A percentile compares a stretch with the other conserved stretches of the same genome.
Evolutionary conservation across 2,113 vertebrate genomes (phyloP).

Genomic region (Vulpes ferrilata): DNA sequence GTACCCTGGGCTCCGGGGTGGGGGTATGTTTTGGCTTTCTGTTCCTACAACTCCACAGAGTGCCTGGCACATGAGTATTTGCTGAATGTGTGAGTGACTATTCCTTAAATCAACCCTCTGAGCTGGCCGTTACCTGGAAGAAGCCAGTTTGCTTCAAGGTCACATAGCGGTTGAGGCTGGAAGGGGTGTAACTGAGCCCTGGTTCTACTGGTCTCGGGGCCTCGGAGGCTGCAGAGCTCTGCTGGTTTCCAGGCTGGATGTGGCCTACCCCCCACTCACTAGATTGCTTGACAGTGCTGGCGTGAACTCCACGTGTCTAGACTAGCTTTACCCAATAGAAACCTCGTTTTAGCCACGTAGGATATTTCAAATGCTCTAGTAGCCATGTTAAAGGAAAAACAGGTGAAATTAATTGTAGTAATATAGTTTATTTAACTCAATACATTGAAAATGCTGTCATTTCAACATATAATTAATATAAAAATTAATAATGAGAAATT

Average conservation of each 20-base stretch:
- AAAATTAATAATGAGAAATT: not conserved
- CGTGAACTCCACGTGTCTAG: rapidly evolving
- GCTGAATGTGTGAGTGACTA: rapidly evolving
- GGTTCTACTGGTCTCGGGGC: not conserved
- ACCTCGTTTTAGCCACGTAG: not conserved
- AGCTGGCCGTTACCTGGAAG: not conserved
- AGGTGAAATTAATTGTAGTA: not conserved
- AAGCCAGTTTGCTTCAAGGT: not conserved
- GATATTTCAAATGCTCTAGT: not conserved
- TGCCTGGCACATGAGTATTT: not conserved
- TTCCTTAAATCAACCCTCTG: not conserved
- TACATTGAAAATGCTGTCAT: not conserved
- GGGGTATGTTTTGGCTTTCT: rapidly evolving
- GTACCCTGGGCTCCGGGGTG: not conserved
- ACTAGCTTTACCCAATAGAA: not conserved
- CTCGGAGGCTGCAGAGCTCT: not conserved
- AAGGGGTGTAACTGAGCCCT: not conserved
- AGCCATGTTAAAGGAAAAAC: not conserved
- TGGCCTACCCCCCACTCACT: rapidly evolving
- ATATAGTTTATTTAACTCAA: not conserved
- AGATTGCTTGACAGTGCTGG: rapidly evolving
- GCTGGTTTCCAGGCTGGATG: not conserved
- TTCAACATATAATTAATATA: not conserved
- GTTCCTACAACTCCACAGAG: rapidly evolving
- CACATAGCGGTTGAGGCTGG: not conserved